Percentiles rank a stretch among this genome's conserved stretches.
phyloP scores from a whole-genome alignment of 92 coral and sea anemone genomes.

The Epizoanthus rinbou region DNA sequence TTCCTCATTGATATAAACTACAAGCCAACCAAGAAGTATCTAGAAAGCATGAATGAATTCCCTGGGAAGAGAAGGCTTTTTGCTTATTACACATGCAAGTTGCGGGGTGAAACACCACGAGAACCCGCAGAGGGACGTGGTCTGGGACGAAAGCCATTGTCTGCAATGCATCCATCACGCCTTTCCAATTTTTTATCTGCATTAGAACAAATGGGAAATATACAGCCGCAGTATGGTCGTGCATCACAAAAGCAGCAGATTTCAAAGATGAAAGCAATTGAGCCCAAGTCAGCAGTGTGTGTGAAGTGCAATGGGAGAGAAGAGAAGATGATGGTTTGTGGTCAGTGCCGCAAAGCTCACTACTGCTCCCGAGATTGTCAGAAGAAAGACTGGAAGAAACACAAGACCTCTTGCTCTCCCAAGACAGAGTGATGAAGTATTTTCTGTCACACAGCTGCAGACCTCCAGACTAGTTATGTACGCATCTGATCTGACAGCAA shows the following conservation, averaged over 20 bases:
- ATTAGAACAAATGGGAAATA: constrained; percentile 36
- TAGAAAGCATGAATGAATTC: constrained; percentile 52
- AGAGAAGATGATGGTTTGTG: constrained; percentile 70
- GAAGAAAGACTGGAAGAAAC: constrained; percentile 80
- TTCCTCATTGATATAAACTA: constrained; percentile 55
- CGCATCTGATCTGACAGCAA: too few species aligned
- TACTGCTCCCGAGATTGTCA: constrained; percentile 80
- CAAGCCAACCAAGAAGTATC: constrained; percentile 59
- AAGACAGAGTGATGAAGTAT: constrained; percentile 3
- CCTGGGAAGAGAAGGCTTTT: constrained; percentile 53
- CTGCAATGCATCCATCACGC: constrained; percentile 37
- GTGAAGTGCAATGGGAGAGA: constrained; percentile 55
- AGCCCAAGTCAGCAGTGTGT: constrained; percentile 52
- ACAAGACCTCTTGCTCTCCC: constrained; percentile 60
- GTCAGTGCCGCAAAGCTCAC: constrained; percentile 60
- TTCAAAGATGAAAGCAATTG: constrained; percentile 18
- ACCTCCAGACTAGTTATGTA: too few species aligned
- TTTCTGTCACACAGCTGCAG: too few species aligned
- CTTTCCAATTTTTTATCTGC: constrained; percentile 40
- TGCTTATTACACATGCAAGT: constrained; percentile 48
- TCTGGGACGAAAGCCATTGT: constrained; percentile 33
- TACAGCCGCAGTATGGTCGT: neutral
- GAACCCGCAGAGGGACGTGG: constrained; percentile 51
- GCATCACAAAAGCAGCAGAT: constrained; percentile 42
- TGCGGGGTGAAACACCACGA: constrained; percentile 43